These are phyloP conservation scores for Diadumene lineata DNA, from an alignment of 92 coral and sea anemone species.

Conservation along the genomic window DNA sequence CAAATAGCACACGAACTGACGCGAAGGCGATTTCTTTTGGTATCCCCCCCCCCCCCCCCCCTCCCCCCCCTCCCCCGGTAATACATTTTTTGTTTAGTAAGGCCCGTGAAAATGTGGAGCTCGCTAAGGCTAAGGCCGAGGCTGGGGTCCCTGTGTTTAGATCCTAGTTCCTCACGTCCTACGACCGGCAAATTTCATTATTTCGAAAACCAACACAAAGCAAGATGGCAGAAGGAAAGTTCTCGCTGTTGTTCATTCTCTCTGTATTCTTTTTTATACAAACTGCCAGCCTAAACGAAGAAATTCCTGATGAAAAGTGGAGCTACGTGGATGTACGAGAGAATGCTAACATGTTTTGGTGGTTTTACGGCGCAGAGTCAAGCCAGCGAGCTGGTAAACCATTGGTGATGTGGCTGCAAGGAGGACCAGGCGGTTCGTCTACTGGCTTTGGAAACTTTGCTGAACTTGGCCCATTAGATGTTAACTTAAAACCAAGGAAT, in stretches of 20 bases:
- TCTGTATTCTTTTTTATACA: constrained; percentile 10
- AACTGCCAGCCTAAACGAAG: not conserved
- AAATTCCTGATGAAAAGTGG: constrained; percentile 89
- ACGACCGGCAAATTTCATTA: not conserved
- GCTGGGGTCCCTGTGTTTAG: constrained; percentile 10
- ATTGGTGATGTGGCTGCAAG: constrained; percentile 94
- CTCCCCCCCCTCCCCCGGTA: too few relatives aligned
- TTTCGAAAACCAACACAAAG: not conserved
- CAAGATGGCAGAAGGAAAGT: not conserved
- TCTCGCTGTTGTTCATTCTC: not conserved
- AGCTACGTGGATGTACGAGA: constrained; percentile 78
- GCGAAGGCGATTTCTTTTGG: too few relatives aligned
- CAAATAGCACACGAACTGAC: too few relatives aligned
- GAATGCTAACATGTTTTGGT: constrained; percentile 93
- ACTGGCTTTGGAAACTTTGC: constrained; percentile 94
- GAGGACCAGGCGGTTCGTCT: constrained; percentile 96
- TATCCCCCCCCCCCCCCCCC: too few relatives aligned
- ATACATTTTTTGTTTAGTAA: too few relatives aligned
- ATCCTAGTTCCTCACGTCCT: not conserved
- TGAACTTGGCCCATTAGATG: constrained; percentile 91
- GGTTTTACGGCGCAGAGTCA: constrained; percentile 77
- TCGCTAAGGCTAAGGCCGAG: too few relatives aligned
- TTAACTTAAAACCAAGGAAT: constrained; percentile 74
- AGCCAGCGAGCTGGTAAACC: constrained; percentile 61
- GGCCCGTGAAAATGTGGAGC: too few relatives aligned